Evolutionary conservation across 2,888 invertebrate species (phyloP).

Genomic region (Lysandra bellargus): DNA sequence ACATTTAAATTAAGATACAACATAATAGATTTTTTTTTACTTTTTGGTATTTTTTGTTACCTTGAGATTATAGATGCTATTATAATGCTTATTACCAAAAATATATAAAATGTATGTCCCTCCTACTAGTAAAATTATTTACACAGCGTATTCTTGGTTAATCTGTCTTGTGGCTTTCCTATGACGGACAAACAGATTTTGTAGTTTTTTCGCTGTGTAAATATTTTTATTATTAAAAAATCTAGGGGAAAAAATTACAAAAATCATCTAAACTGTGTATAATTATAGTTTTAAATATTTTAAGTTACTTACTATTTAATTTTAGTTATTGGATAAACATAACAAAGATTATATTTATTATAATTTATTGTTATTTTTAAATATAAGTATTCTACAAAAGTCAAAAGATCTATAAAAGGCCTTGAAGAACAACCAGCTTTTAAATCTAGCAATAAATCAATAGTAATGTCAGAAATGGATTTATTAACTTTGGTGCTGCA

Average conservation of each 20-base stretch:
- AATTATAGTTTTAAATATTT: background rate
- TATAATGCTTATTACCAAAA: background rate
- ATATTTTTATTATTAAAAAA: background rate
- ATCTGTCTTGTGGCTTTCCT: too few species aligned
- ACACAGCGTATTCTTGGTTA: too few species aligned
- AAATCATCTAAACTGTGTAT: background rate
- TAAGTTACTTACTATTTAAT: background rate
- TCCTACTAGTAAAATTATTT: too few species aligned
- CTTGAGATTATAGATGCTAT: constrained; percentile 6
- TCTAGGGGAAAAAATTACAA: background rate
- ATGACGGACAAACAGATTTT: background rate
- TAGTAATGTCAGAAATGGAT: too few species aligned
- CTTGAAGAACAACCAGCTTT: too few species aligned
- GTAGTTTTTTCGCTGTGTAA: background rate
- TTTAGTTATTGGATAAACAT: too few species aligned
- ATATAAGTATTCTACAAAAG: too few species aligned
- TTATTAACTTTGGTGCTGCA: too few species aligned
- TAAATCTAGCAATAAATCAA: too few species aligned
- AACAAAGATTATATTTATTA: too few species aligned
- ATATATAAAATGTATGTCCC: background rate
- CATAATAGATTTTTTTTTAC: background rate
- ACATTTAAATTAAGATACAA: background rate
- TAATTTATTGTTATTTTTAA: too few species aligned
- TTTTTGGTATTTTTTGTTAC: background rate
- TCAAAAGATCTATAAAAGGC: too few species aligned